Evolutionary conservation across 2,888 invertebrate species (phyloP), one percentile per base, ranked within the genome.

Genomic region (Polylopha cassiicola): DNA sequence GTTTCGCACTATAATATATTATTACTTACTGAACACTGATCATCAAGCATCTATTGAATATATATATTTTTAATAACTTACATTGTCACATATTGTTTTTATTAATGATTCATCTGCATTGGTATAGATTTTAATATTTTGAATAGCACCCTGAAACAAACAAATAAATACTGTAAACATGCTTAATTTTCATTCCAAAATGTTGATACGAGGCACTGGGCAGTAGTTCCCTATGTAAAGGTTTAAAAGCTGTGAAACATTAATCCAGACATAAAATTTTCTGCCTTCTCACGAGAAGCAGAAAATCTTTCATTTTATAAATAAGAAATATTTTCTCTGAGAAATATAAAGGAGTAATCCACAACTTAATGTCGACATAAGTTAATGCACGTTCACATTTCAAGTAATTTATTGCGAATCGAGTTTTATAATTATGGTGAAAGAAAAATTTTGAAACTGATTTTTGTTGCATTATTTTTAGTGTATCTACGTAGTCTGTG

Each of bases 141-240:
- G 47, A 14, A 79, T 65, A 0, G 50, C 42, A 18, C 73, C 79
- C 80, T 80, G 73, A 37, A 78, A 79, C 52, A 57, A 61, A 49
- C 48, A 43, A 39, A 15, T 17, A 13, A 30, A 21, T 16, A n/a
- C n/a, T n/a, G n/a, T n/a, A 15, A 11, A 8, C 16, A 10, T 5
- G 20, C 7, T 8, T 9, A 9, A 3, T 14, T 8, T 3, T n/a
- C n/a, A n/a, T n/a, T n/a, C n/a, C n/a, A n/a, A n/a, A n/a, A n/a
- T n/a, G n/a, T n/a, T n/a, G n/a, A n/a, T n/a, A n/a, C n/a, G n/a
- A n/a, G n/a, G n/a, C n/a, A n/a, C n/a, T n/a, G n/a, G n/a, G n/a
- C n/a, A n/a, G n/a, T n/a, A n/a, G n/a, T n/a, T n/a, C n/a, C n/a
- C n/a, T n/a, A n/a, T n/a, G n/a, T n/a, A n/a, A n/a, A n/a, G n/a